These are phyloP conservation scores for Morphnarchus princeps DNA, from an alignment of 2,113 vertebrate species.

Conservation along the genomic window DNA sequence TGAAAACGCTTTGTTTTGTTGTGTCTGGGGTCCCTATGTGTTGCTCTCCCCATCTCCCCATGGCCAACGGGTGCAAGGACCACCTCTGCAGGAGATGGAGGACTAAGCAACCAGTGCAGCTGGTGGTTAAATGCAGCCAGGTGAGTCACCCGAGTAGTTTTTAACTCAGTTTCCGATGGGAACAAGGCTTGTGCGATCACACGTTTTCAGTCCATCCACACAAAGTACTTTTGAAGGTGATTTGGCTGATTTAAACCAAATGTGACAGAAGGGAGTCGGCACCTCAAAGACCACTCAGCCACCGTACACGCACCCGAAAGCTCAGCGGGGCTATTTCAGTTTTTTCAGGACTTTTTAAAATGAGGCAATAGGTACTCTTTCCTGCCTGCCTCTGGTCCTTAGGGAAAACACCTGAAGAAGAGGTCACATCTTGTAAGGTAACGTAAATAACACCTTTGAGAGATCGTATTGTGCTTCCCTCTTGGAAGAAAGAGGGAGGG, in stretches of 20 bases:
- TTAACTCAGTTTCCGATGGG: not conserved
- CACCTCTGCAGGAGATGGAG: not conserved
- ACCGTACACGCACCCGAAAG: not conserved
- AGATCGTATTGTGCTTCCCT: not conserved
- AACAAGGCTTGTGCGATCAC: not conserved
- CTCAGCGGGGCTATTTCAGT: not conserved
- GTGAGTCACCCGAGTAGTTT: not conserved
- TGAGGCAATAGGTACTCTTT: not conserved
- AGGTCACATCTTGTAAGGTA: not conserved
- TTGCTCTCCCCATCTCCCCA: not conserved
- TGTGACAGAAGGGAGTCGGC: not conserved
- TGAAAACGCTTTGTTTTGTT: not conserved
- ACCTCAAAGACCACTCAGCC: not conserved
- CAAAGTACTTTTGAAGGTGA: not conserved
- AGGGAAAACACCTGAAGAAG: not conserved
- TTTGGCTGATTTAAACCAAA: not conserved
- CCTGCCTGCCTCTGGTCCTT: not conserved
- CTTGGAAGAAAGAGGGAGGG: not conserved
- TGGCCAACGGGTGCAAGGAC: not conserved
- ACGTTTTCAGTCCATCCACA: rapidly evolving
- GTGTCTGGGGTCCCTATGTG: rapidly evolving
- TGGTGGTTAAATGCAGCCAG: not conserved
- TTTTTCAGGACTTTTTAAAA: not conserved
- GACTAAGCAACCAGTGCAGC: not conserved
- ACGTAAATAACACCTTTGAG: not conserved